Evolutionary conservation across 2,113 vertebrate species (phyloP), one percentile per base, ranked within the genome.

Genomic region (Menidia beryllina): DNA sequence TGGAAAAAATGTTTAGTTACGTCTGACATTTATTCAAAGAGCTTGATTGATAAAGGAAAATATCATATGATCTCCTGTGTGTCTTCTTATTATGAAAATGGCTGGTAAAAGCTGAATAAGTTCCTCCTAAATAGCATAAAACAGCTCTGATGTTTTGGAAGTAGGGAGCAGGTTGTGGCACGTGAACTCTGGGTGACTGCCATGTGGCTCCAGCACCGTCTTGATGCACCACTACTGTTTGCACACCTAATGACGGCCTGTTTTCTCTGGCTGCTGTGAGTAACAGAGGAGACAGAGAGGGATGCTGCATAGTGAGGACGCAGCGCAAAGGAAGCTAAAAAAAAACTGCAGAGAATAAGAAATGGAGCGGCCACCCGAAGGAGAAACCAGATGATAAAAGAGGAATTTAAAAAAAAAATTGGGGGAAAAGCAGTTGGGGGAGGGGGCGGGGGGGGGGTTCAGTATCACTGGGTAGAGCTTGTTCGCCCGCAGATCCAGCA

Each of bases 401-500:
- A 61, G 43, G 47, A 67, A 64, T 41, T 72, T 12, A 68, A 75
- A 60, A 47, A 67, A 36, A 38, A 64, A 25, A 34, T 3, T 34
- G 56, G 14, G 25, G 27, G 68, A 69, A 51, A 53, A 54, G 58
- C 0, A 0, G 23, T 72, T 17, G 67, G 47, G 51, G 61, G 13
- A 27, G 56, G 59, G 74, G 72, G n/a, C 67, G 47, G 51, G 61
- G 13, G 25, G 56, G 59, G 74, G 69, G 75, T 45, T 81, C 50
- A 72, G 77, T 91, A 93, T 94, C 91, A 91, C 91, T 90, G 90
- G 91, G 93, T 91, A 94, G 88, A 94, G 91, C 90, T 92, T 26
- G 82, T 87, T 87, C 75, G 86, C 77, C 88, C 83, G 79, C 84
- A 93, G 91, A 86, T 81, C 81, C 75, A 85, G 86, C 78, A 70